These are phyloP conservation scores for Macrotus californicus DNA, from an alignment of 2,113 vertebrate genomes.

Conservation along the genomic window DNA sequence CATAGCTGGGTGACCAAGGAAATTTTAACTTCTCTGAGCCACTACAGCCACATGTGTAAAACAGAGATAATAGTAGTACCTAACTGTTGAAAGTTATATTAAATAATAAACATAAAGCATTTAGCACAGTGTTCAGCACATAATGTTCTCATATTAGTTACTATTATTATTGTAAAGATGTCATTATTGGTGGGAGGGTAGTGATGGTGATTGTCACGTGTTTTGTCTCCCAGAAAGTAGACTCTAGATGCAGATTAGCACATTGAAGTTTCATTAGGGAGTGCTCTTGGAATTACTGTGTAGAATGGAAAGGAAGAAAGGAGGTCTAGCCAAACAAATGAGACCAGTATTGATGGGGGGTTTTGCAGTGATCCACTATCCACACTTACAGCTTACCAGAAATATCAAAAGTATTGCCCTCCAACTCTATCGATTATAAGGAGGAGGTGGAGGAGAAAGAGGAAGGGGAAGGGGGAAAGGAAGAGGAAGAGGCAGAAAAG, in stretches of 20 bases:
- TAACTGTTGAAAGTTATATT: not conserved
- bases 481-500: not conserved
- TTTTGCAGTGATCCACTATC: not conserved
- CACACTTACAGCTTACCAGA: not conserved
- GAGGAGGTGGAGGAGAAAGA: not conserved
- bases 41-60: not conserved
- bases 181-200: not conserved
- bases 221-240: not conserved
- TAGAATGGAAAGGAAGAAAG: not conserved
- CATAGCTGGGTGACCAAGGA: not conserved
- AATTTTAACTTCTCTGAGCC: not conserved
- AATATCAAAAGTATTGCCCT: not conserved
- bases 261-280: not conserved
- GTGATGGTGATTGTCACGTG: not conserved
- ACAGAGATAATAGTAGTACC: not conserved
- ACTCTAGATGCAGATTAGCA: not conserved
- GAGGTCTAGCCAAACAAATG: not conserved
- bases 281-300: not conserved
- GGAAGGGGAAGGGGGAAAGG: too few relatives aligned
- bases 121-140: not conserved
- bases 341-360: not conserved
- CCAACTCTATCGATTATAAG: not conserved
- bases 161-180: not conserved
- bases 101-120: not conserved
- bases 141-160: not conserved